These are phyloP conservation scores for Artibeus lituratus DNA, from an alignment of 2,797 vertebrate genomes.

Conservation along the genomic window DNA sequence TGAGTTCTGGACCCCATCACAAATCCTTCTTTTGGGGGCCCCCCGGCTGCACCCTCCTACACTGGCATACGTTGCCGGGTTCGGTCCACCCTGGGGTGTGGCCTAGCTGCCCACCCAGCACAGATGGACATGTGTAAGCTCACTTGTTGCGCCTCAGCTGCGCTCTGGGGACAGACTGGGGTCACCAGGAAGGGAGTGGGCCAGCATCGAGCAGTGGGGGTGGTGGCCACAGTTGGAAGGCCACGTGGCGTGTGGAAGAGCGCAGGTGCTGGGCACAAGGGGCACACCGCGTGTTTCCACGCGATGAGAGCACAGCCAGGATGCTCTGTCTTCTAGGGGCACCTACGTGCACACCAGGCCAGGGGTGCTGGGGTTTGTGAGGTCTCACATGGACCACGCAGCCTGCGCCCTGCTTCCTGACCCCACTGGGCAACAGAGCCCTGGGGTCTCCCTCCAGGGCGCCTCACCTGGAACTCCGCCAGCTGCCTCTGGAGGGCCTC, in stretches of 20 bases:
- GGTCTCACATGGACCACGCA: accelerated
- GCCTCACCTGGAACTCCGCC: conserved; percentile 34
- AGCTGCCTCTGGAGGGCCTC: conserved; percentile 51
- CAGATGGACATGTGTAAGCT: background rate
- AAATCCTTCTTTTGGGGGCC: too few relatives aligned
- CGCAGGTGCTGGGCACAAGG: accelerated
- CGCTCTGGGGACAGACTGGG: background rate
- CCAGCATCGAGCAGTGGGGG: background rate
- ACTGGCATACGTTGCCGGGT: too few relatives aligned
- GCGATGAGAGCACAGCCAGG: background rate
- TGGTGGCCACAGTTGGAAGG: background rate
- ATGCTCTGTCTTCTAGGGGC: background rate
- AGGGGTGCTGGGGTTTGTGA: accelerated
- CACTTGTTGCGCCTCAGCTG: accelerated
- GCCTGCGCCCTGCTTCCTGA: too few relatives aligned
- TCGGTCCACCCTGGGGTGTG: background rate
- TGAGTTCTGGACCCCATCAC: too few relatives aligned
- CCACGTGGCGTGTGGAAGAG: accelerated
- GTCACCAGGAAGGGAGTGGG: accelerated
- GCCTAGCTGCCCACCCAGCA: background rate
- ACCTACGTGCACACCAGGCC: accelerated
- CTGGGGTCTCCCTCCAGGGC: accelerated
- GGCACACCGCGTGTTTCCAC: accelerated
- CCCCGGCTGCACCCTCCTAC: too few relatives aligned
- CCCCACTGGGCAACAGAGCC: accelerated